Base-by-base conservation (phyloP, 2,113 vertebrate species). In the Heterochromis multidens region DNA sequence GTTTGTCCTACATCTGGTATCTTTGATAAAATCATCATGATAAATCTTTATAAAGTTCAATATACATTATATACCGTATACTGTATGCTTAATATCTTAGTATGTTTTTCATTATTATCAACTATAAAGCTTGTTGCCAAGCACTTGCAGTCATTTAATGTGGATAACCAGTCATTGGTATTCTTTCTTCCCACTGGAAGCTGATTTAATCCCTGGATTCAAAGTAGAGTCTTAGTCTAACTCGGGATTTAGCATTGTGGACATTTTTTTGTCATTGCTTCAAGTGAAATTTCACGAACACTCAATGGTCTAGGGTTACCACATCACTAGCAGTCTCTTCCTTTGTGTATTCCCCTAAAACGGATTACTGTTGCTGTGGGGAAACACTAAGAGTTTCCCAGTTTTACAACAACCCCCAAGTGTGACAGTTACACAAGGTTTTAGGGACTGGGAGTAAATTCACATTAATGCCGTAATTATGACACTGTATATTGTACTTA, bases 391-490 rank as follows among this genome's bases (percentile, higher is more conserved):
- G 1, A 65, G 12, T 23, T 4, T 54, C 19, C 3, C 52, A 9
- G 7, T 21, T 40, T 21, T 11, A 40, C 8, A 40, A 40, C 5
- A 40, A 10, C 10, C 10, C 2, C 9, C 37, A 10, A 40, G 37
- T 40, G 37, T 40, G 37, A 40, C 37, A 40, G 5, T 40, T 40
- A 10, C 37, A 40, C 11, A 40, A 37, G 11, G 78, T 6, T 61
- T 52, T 33, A 17, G 12, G 49, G 37, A 70, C 46, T 5, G 5
- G 29, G 54, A 52, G 59, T 10, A 79, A 29, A 72, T 52, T 72
- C 56, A 60, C 17, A 77, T 49, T 35, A 37, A 7, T 49, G 37
- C 79, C 49, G 27, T 3, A 43, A 52, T 81, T 57, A 77, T 77
- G 49, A 33, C 49, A 81, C 46, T 67, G 27, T 43, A 77, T 61